These are phyloP conservation scores for Barypeithes pellucidus DNA, from an alignment of 2,888 invertebrate species.

Conservation along the genomic window DNA sequence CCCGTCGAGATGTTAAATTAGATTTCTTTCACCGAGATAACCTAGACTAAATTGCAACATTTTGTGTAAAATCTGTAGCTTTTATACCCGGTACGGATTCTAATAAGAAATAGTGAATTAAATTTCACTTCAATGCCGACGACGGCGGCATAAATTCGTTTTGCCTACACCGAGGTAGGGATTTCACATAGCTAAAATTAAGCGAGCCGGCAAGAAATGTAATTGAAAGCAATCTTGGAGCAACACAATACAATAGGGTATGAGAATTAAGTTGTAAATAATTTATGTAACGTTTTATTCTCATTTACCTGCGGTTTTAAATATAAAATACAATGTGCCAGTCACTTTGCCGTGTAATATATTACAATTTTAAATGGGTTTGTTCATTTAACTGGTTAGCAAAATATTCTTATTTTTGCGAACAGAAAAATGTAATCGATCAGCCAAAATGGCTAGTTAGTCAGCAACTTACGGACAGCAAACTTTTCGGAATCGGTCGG, in stretches of 20 bases:
- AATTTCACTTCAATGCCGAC: slow-evolving; percentile 14
- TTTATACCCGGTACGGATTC: slow-evolving; percentile 5
- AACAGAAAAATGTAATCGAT: too few relatives aligned
- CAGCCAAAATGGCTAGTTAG: too few relatives aligned
- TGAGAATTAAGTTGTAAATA: not conserved
- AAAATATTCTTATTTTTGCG: too few relatives aligned
- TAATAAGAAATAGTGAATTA: slow-evolving; percentile 31
- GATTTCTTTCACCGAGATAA: slow-evolving; percentile 1
- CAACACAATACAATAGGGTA: slow-evolving; percentile 2
- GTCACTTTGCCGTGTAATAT: too few relatives aligned
- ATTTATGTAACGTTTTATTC: not conserved
- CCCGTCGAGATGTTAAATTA: not conserved
- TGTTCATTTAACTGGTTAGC: too few relatives aligned
- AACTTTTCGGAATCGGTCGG: too few relatives aligned
- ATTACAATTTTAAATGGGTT: too few relatives aligned
- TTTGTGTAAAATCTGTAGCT: slow-evolving; percentile 21
- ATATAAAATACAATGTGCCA: too few relatives aligned
- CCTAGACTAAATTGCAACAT: slow-evolving; percentile 17
- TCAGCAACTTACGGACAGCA: too few relatives aligned
- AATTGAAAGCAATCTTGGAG: slow-evolving; percentile 15
- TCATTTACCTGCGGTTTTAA: not conserved
- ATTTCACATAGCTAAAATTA: slow-evolving; percentile 27
- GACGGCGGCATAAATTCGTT: slow-evolving; percentile 21
- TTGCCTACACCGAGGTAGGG: slow-evolving; percentile 17
- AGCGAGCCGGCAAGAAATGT: slow-evolving; percentile 22